Conservation (phyloP, 2,888 invertebrate genomes). For the Ischnus inquisitorius region DNA sequence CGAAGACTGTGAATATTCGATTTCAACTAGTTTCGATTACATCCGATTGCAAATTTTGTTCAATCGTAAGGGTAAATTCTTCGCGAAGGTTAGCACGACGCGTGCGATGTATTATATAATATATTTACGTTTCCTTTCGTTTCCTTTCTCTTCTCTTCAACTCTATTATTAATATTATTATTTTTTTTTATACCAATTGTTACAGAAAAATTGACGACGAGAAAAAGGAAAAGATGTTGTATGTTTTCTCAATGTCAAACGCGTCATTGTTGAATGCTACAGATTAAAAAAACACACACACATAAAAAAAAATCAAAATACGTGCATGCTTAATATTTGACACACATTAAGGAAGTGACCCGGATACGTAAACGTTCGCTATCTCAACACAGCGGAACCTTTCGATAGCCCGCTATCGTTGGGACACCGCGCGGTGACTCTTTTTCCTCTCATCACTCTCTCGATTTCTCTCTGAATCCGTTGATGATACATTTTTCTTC, state of each 20-base stretch:
- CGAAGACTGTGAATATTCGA: conserved; percentile 8
- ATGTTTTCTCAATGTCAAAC: conserved; percentile 69
- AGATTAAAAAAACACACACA: conserved; percentile 57
- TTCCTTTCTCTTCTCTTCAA: conserved; percentile 51
- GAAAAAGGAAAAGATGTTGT: conserved; percentile 64
- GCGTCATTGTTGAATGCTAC: conserved; percentile 69
- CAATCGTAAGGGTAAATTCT: conserved; percentile 67
- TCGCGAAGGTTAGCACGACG: conserved; percentile 62
- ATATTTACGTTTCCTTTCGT: conserved; percentile 70
- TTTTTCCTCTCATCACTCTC: conserved; percentile 33
- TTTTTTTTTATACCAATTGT: conserved; percentile 70
- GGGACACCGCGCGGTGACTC: conserved; percentile 12
- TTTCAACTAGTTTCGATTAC: too few relatives aligned
- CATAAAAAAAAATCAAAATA: conserved; percentile 64
- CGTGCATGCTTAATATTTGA: conserved; percentile 78
- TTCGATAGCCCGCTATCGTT: conserved; percentile 28
- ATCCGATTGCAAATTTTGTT: background rate
- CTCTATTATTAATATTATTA: conserved; percentile 56
- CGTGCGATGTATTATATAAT: conserved; percentile 79
- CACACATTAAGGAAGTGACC: conserved; percentile 75
- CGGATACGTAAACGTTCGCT: conserved; percentile 35
- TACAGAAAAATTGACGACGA: conserved; percentile 68
- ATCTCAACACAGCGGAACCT: conserved; percentile 23
- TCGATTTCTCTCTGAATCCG: conserved; percentile 18
- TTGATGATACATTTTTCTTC: conserved; percentile 9